phyloP scores from a whole-genome alignment of 2,888 invertebrate species.

The Philaethria dido region DNA sequence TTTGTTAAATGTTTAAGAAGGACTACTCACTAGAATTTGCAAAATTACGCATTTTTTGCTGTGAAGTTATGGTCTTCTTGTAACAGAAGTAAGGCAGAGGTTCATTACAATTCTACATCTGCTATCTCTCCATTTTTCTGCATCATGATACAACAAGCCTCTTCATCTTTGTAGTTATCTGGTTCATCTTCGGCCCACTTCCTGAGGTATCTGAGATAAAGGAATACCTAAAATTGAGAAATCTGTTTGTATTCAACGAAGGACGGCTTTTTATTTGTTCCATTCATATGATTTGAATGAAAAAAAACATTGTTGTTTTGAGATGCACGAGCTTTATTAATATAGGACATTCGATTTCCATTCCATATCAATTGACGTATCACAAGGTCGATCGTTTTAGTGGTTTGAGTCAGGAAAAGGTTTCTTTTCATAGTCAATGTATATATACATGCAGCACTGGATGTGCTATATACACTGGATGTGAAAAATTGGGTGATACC shows the following conservation, averaged over 20 bases:
- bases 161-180: slow-evolving; percentile 48
- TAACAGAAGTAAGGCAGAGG: slow-evolving; percentile 52
- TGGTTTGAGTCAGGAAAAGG: too few species aligned
- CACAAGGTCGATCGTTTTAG: too few species aligned
- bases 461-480: too few species aligned
- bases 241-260: not conserved
- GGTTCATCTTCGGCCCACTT: slow-evolving; percentile 52
- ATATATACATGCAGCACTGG: too few species aligned
- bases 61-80: slow-evolving; percentile 37
- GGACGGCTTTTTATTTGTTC: too few species aligned
- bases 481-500: too few species aligned
- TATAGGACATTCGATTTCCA: too few species aligned
- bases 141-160: slow-evolving; percentile 52
- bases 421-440: too few species aligned
- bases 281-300: too few species aligned
- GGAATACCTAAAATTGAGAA: slow-evolving; percentile 49
- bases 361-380: too few species aligned
- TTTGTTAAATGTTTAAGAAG: not conserved
- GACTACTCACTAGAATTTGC: slow-evolving; percentile 46
- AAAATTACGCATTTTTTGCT: slow-evolving; percentile 50
- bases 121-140: slow-evolving; percentile 48
- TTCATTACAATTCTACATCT: slow-evolving; percentile 49
- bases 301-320: too few species aligned
- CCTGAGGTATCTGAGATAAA: slow-evolving; percentile 47
- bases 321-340: too few species aligned